Evolutionary conservation across 2,113 vertebrate species (phyloP), one percentile per base, ranked within the genome.

Genomic region (Willisornis vidua): DNA sequence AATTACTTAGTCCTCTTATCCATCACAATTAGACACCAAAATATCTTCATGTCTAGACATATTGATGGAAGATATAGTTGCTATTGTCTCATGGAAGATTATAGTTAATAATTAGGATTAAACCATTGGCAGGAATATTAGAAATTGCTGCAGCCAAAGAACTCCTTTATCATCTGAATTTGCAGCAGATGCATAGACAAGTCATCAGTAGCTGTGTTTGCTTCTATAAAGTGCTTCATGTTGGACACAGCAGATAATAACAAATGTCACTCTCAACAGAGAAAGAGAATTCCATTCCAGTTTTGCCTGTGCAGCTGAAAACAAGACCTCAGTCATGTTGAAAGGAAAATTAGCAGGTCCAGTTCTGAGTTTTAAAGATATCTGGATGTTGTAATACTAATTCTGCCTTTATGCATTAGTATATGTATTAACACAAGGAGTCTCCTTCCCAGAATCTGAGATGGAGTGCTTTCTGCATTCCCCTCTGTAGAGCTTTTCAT

Each of bases 31-130:
- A 91, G 33, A 49, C 11, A 62, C 67, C 31, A n/a, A 77, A 77
- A 67, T 63, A 70, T 70, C 79, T 90, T 61, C 35, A 20, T 62
- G 90, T 96, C 85, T 96, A 94, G 90, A 90, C 63, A 1, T 77
- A 90, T 73, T 54, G 92, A 92, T 92, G 82, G 46, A 80, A 73
- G 46, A 39, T 37, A 62, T 11, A 71, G 61, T 77, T 5, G 4
- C 41, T 88, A 12, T 77, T 92, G 12, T 85, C 39, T 71, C 39
- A 14, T 63, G 43, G 72, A 90, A 94, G 67, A 88, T 93, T 83
- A 71, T 25, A 51, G 67, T 83, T 93, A 85, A 90, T 93, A 92
- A 94, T 86, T 90, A 80, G 79, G 72, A 90, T 92, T 88, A 93
- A 88, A 24, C 25, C 26, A 63, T 59, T 73, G 39, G 23, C 65